Percentiles rank a stretch among this genome's conserved stretches.
phyloP scores from a whole-genome alignment of 2,797 vertebrate genomes.

The Gobionotothen gibberifrons region DNA sequence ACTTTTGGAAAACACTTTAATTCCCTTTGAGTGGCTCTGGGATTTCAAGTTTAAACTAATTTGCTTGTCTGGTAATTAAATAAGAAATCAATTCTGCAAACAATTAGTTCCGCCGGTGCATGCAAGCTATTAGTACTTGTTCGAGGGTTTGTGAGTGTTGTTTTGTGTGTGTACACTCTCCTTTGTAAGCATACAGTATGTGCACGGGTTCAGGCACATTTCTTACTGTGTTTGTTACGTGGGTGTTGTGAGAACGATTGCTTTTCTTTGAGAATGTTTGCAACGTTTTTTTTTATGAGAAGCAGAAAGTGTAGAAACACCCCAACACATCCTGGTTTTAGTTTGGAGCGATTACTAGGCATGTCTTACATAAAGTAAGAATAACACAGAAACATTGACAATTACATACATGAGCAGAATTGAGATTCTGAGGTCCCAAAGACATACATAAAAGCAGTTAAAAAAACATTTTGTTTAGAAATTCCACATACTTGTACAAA shows the following conservation, averaged over 20 bases:
- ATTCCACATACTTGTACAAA: not conserved
- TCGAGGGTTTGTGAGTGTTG: conserved; percentile 31
- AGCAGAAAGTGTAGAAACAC: not conserved
- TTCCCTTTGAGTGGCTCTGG: conserved; percentile 63
- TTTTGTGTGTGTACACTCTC: conserved; percentile 24
- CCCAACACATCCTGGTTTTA: not conserved
- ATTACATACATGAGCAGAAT: not conserved
- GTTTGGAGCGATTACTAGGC: not conserved
- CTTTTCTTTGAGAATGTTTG: conserved; percentile 48
- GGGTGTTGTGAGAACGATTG: conserved; percentile 46
- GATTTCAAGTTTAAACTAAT: conserved; percentile 71
- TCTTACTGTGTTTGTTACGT: conserved; percentile 32
- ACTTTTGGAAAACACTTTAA: conserved; percentile 66
- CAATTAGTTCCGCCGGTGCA: conserved; percentile 65
- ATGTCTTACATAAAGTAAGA: not conserved
- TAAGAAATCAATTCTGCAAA: conserved; percentile 78
- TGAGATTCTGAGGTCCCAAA: not conserved
- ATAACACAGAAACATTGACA: not conserved
- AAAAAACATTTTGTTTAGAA: not conserved
- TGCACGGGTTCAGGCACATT: conserved; percentile 15
- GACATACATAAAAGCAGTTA: not conserved
- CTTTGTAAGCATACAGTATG: conserved; percentile 5
- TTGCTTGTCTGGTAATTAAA: conserved; percentile 76
- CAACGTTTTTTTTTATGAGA: conserved; percentile 7
- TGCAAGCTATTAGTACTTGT: conserved; percentile 29